phyloP scores from a whole-genome alignment of 2,113 vertebrate species.

The Polyodon spathula region DNA sequence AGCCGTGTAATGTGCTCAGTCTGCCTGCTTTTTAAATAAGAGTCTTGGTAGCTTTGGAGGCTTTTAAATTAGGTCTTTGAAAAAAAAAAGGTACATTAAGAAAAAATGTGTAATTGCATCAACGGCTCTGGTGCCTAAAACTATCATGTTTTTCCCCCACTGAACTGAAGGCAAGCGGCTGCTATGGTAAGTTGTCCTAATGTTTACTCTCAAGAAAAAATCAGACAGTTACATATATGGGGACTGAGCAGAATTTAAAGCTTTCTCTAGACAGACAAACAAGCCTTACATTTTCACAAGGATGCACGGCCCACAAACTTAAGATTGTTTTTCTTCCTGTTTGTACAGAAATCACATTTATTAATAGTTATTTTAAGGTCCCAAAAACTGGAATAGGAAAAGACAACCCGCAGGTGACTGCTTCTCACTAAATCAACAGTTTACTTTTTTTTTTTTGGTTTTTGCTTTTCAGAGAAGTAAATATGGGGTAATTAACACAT shows the following conservation, averaged over 20 bases:
- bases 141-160: neutral
- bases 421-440: too few species aligned
- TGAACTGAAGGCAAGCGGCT: neutral
- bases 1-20: neutral
- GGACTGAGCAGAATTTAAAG: neutral
- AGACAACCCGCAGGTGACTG: too few species aligned
- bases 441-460: too few species aligned
- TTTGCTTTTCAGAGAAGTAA: too few species aligned
- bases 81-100: neutral
- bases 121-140: neutral
- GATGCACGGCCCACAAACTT: neutral
- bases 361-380: too few species aligned
- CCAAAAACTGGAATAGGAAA: too few species aligned
- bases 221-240: neutral
- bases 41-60: neutral
- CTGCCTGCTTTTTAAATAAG: neutral
- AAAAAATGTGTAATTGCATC: neutral
- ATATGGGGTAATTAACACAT: too few species aligned
- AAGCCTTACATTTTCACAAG: conserved; percentile 13
- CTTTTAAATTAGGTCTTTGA: neutral
- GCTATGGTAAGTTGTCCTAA: conserved; percentile 1
- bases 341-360: neutral
- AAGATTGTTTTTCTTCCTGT: neutral
- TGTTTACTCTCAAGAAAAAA: conserved; percentile 7
- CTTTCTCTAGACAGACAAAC: conserved; percentile 16